A percentile compares a stretch with the other conserved stretches of the same genome.
These are phyloP conservation scores for Pantala flavescens DNA, from an alignment of 1,140 invertebrate genomes.

Conservation along the genomic window DNA sequence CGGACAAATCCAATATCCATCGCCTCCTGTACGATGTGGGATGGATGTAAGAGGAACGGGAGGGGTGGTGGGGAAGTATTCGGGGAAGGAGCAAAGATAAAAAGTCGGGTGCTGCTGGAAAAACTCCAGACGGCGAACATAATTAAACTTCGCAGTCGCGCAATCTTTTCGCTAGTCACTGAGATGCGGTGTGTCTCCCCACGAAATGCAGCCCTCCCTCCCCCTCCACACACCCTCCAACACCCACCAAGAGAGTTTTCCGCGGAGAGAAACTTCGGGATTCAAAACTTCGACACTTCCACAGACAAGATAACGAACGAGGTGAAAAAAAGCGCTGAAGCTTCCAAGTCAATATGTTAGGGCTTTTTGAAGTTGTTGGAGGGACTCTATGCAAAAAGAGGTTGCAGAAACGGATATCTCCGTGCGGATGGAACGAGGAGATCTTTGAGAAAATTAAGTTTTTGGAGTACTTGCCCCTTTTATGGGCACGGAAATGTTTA, in stretches of 20 bases:
- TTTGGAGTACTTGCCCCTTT: neutral
- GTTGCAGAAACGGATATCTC: neutral
- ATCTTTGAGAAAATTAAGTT: neutral
- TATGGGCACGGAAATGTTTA: neutral
- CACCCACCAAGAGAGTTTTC: neutral
- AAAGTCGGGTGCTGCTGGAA: neutral
- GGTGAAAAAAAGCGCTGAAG: neutral
- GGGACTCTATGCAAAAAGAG: neutral
- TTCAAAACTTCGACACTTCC: slow-evolving; percentile 9
- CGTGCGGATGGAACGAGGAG: neutral
- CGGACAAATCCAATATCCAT: neutral
- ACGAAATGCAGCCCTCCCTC: neutral
- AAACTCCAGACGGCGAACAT: slow-evolving; percentile 1
- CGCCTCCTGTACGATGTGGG: neutral
- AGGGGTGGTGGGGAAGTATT: neutral
- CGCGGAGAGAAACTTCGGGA: neutral
- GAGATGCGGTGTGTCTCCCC: neutral
- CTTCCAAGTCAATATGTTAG: neutral
- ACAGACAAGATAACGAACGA: neutral
- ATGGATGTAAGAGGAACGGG: neutral
- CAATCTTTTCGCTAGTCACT: neutral
- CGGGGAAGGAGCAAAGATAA: neutral
- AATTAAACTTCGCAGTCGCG: neutral
- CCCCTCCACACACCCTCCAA: neutral
- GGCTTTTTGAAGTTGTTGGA: neutral